These are phyloP conservation scores for Piezodorus guildinii DNA, from an alignment of 1,140 invertebrate genomes.

Conservation along the genomic window DNA sequence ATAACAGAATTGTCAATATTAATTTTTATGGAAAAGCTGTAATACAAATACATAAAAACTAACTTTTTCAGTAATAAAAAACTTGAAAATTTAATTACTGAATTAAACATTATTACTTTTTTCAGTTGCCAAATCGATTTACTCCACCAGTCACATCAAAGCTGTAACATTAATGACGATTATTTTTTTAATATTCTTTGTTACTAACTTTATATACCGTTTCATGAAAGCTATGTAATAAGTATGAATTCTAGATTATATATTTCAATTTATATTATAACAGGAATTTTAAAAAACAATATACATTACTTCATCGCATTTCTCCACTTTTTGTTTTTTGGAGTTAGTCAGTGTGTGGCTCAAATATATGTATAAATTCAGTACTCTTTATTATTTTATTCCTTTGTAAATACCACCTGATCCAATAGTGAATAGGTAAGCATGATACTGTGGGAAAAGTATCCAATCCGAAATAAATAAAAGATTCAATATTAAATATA, in stretches of 20 bases:
- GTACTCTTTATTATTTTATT: too few species aligned
- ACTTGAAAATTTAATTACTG: constrained; percentile 14
- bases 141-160: constrained; percentile 13
- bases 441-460: too few species aligned
- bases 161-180: constrained; percentile 19
- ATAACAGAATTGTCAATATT: constrained; percentile 20
- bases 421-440: too few species aligned
- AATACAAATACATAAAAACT: constrained; percentile 22
- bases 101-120: constrained; percentile 8
- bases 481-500: too few species aligned
- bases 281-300: constrained; percentile 25
- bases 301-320: constrained; percentile 20
- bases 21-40: constrained; percentile 20
- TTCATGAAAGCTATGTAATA: constrained; percentile 21
- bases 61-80: constrained; percentile 25
- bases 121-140: constrained; percentile 8
- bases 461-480: too few species aligned
- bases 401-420: too few species aligned
- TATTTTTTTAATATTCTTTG: constrained; percentile 16
- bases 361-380: too few species aligned
- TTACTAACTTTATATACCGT: constrained; percentile 22
- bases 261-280: constrained; percentile 23
- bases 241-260: constrained; percentile 21
- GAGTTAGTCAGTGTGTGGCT: constrained; percentile 8
- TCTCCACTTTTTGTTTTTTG: constrained; percentile 18